Evolutionary conservation across 2,797 vertebrate species (phyloP).

Genomic region (Chrosomus eos): DNA sequence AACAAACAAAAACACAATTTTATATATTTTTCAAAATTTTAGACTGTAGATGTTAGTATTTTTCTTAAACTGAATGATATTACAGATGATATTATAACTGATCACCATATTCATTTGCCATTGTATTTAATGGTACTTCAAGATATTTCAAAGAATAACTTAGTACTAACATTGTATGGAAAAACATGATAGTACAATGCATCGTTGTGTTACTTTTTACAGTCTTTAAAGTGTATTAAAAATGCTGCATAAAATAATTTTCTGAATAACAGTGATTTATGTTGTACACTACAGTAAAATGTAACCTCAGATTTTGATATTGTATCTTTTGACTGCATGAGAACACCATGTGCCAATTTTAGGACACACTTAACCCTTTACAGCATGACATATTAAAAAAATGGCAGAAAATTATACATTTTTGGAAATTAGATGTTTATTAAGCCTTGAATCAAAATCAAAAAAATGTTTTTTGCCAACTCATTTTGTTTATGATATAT

Average conservation of each 20-base stretch:
- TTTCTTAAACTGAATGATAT: neutral
- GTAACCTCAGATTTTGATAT: neutral
- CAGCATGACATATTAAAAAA: too few relatives aligned
- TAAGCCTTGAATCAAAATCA: too few relatives aligned
- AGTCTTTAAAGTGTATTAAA: neutral
- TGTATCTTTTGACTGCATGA: slow-evolving; percentile 13
- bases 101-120: neutral
- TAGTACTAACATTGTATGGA: neutral
- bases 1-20: neutral
- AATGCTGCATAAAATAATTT: neutral
- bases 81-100: too few relatives aligned
- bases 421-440: too few relatives aligned
- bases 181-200: neutral
- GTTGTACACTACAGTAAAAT: neutral
- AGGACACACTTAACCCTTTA: slow-evolving; percentile 25
- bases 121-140: neutral
- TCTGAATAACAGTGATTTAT: slow-evolving; percentile 7
- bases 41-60: neutral
- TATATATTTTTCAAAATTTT: neutral
- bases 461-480: too few relatives aligned
- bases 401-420: too few relatives aligned
- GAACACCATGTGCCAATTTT: slow-evolving; percentile 23
- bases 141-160: neutral
- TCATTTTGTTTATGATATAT: too few relatives aligned
- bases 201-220: neutral